A percentile compares a stretch with the other conserved stretches of the same genome.
These are phyloP conservation scores for Cloeon dipterum DNA, from an alignment of 2,888 invertebrate species.

Conservation along the genomic window DNA sequence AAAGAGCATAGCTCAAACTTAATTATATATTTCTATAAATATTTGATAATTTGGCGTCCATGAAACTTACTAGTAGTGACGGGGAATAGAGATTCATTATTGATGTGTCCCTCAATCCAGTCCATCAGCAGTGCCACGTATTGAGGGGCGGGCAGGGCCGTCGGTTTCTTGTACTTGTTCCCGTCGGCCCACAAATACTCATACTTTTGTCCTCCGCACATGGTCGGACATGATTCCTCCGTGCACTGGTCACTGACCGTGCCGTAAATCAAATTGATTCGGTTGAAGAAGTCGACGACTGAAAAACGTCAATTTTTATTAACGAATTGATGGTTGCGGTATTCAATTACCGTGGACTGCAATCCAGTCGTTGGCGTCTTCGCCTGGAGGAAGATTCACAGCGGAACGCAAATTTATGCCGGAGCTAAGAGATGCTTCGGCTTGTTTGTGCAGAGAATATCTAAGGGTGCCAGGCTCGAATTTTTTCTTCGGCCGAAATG, in stretches of 20 bases:
- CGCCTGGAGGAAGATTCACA: slow-evolving; percentile 59
- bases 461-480: slow-evolving; percentile 70
- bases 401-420: slow-evolving; percentile 64
- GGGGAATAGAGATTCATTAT: slow-evolving; percentile 68
- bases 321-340: neutral
- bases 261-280: slow-evolving; percentile 79
- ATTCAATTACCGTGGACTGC: slow-evolving; percentile 57
- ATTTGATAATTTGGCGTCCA: too few relatives aligned
- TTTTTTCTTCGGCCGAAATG: slow-evolving; percentile 71
- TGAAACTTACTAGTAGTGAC: slow-evolving; percentile 45
- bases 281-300: slow-evolving; percentile 88
- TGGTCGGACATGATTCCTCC: slow-evolving; percentile 60
- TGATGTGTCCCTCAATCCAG: slow-evolving; percentile 78
- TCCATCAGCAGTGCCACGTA: slow-evolving; percentile 72
- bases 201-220: slow-evolving; percentile 74
- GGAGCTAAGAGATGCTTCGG: slow-evolving; percentile 71
- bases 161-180: slow-evolving; percentile 51
- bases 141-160: slow-evolving; percentile 56
- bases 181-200: slow-evolving; percentile 86
- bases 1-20: too few relatives aligned
- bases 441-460: slow-evolving; percentile 73
- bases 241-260: slow-evolving; percentile 71
- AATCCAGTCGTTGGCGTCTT: slow-evolving; percentile 76
- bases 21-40: too few relatives aligned
- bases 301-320: slow-evolving; percentile 13